Evolutionary conservation across 2,888 invertebrate genomes (phyloP), one percentile per base, ranked within the genome.

Genomic region (Fragum fragum): DNA sequence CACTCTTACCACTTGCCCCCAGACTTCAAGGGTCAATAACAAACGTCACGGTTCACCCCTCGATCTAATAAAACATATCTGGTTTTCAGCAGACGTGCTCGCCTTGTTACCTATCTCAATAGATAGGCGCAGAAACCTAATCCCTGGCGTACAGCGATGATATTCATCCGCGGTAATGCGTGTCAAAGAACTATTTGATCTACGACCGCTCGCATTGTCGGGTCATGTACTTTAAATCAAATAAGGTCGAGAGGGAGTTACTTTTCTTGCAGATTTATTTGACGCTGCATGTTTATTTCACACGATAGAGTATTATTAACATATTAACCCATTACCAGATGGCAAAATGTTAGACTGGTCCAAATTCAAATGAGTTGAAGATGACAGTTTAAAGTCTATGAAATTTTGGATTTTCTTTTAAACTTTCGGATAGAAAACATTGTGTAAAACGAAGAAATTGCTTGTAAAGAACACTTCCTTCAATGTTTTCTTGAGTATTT

Each of bases 51-150:
- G 85, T 66, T 85, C 85, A 81, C 63, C 26, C 57, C 69, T 39
- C 70, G 76, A 81, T 78, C 78, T 81, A 80, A 80, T 85, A 85
- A 82, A 83, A 82, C 80, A 81, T 76, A 77, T 68, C 81, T 83
- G 85, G 72, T 76, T 73, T 73, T 63, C 59, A 66, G 73, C 66
- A 73, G 68, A 83, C 78, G 85, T 81, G 79, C 73, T 85, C 73
- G 69, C 66, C 80, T 63, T 70, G 71, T 83, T 79, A 84, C 76
- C 78, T 76, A 71, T 77, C 63, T 28, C 11, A 63, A 71, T 36
- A 42, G 73, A 61, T 73, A 61, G 21, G 55, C 23, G n/a, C 71
- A 71, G 57, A 36, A 53, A 55, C 71, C 9, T 66, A 66, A 66
- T 66, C 66, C 66, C 26, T 66, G 66, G 28, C 61, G 61, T 66